Percentiles rank a stretch among this genome's conserved stretches.
phyloP scores from a whole-genome alignment of 2,113 vertebrate species.

The Agelaius tricolor region DNA sequence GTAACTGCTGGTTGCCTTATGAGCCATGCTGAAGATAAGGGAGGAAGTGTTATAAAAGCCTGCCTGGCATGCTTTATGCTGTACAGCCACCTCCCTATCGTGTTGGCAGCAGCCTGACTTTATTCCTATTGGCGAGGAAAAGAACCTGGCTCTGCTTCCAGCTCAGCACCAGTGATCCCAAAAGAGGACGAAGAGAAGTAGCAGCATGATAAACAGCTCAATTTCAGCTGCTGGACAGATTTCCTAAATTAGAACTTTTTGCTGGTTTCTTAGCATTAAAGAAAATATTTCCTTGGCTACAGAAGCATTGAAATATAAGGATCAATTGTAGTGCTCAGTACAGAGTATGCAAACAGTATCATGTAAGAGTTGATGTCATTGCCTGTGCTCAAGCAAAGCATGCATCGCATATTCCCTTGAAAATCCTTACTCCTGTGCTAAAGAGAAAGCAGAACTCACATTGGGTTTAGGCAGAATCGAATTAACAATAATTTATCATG shows the following conservation, averaged over 20 bases:
- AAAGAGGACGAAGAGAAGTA: conserved; percentile 19
- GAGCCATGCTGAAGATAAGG: conserved; percentile 9
- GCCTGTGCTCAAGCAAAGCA: not conserved
- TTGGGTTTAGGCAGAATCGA: not conserved
- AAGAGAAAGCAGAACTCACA: not conserved
- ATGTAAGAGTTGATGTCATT: not conserved
- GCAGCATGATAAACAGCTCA: not conserved
- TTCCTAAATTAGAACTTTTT: not conserved
- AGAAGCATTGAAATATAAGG: not conserved
- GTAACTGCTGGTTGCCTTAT: not conserved
- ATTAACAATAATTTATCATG: not conserved
- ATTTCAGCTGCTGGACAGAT: not conserved
- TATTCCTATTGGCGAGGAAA: not conserved
- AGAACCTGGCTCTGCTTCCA: conserved; percentile 1
- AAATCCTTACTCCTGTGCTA: not conserved
- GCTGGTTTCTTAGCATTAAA: not conserved
- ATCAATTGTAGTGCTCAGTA: not conserved
- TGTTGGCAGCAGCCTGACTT: conserved; percentile 7
- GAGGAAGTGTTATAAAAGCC: not conserved
- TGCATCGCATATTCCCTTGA: not conserved
- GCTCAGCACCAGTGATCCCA: not conserved
- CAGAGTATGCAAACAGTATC: not conserved
- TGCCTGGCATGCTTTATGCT: not conserved
- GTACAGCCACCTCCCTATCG: not conserved
- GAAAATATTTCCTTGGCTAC: conserved; percentile 8